Percentiles rank a stretch among this genome's conserved stretches.
phyloP scores from a whole-genome alignment of 2,888 invertebrate species.

The Gari tellinella region DNA sequence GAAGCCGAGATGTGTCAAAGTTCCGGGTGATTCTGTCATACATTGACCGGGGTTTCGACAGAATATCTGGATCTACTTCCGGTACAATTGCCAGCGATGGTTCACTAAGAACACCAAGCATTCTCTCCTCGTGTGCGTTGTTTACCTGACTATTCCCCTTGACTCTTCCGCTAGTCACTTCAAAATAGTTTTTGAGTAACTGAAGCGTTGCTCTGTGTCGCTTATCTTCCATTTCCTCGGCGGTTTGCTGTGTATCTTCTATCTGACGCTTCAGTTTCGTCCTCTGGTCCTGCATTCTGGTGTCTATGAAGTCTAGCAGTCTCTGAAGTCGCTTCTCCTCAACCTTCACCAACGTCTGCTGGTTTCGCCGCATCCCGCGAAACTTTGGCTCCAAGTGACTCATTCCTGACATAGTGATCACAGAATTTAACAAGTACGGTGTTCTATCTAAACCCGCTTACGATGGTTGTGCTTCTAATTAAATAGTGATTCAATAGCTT shows the following conservation, averaged over 20 bases:
- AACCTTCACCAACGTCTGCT: slow-evolving; percentile 37
- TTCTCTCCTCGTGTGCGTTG: slow-evolving; percentile 49
- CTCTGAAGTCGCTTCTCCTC: slow-evolving; percentile 55
- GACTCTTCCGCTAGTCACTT: slow-evolving; percentile 56
- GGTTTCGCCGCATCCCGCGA: slow-evolving; percentile 52
- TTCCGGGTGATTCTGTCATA: slow-evolving; percentile 54
- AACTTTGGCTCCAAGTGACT: slow-evolving; percentile 54
- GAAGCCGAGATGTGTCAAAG: slow-evolving; percentile 48
- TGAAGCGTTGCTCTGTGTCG: slow-evolving; percentile 55
- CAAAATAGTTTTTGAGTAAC: slow-evolving; percentile 57
- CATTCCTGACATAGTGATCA: slow-evolving; percentile 46
- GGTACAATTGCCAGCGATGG: slow-evolving; percentile 56
- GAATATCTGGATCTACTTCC: slow-evolving; percentile 56
- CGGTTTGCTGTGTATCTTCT: slow-evolving; percentile 52
- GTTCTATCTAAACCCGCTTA: neutral
- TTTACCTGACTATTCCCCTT: slow-evolving; percentile 21
- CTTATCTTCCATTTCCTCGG: slow-evolving; percentile 55
- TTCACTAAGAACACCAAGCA: slow-evolving; percentile 57
- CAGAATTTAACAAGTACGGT: neutral
- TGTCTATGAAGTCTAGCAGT: slow-evolving; percentile 57
- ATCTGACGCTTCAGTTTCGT: slow-evolving; percentile 50
- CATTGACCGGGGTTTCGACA: slow-evolving; percentile 56
- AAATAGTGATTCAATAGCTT: no score
- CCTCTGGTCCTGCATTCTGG: slow-evolving; percentile 51
- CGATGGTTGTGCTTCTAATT: neutral